A percentile compares a stretch with the other conserved stretches of the same genome.
Evolutionary conservation across 2,888 invertebrate species (phyloP).

Genomic region (Cerastoderma edule): DNA sequence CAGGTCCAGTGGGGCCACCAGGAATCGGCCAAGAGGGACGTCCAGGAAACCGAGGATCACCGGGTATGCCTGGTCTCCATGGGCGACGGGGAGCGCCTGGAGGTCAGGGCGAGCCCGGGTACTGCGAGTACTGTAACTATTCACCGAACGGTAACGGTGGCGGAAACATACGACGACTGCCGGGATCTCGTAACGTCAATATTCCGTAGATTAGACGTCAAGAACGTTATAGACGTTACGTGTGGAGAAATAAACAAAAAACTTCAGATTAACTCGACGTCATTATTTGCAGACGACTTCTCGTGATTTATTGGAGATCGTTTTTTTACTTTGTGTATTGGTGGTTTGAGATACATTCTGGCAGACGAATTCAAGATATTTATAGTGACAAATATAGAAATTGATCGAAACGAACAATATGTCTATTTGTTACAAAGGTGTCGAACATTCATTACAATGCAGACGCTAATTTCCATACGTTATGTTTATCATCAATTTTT

Average conservation of each 20-base stretch:
- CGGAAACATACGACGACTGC: slow-evolving; percentile 62
- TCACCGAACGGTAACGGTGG: slow-evolving; percentile 41
- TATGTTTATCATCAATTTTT: too few species aligned
- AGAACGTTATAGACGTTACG: slow-evolving; percentile 30
- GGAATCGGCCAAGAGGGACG: slow-evolving; percentile 89
- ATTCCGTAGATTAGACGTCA: slow-evolving; percentile 69
- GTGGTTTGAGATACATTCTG: too few species aligned
- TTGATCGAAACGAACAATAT: too few species aligned
- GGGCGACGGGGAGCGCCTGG: slow-evolving; percentile 87
- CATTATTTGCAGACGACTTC: not conserved
- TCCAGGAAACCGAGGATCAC: slow-evolving; percentile 87
- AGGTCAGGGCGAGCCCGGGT: slow-evolving; percentile 84
- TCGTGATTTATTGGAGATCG: not conserved
- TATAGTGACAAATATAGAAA: not conserved
- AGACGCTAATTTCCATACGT: too few species aligned
- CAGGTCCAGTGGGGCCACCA: slow-evolving; percentile 87
- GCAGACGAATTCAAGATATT: not conserved
- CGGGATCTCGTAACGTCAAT: slow-evolving; percentile 63
- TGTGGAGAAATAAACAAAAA: slow-evolving; percentile 21
- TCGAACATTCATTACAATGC: not conserved
- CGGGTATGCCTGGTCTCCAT: slow-evolving; percentile 76
- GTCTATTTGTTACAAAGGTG: not conserved
- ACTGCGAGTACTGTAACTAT: slow-evolving; percentile 87
- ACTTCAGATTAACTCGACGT: not conserved
- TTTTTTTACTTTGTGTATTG: too few species aligned